Base-by-base conservation (phyloP, 2,797 vertebrate species). In the Tachyglossus aculeatus region DNA sequence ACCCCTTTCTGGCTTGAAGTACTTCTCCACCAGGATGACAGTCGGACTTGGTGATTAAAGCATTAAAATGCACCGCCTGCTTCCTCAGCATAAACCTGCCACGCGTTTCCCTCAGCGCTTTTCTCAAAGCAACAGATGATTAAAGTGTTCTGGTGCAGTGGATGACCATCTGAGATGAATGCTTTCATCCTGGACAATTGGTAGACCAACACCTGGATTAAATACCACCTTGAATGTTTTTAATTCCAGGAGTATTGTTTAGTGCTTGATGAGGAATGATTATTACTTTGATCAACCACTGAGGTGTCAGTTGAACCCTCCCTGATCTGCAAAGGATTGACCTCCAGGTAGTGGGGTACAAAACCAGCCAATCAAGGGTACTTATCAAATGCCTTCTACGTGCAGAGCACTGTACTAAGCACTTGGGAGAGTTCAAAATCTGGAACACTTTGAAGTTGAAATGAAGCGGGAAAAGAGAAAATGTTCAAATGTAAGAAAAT, bases 121-220 rank as follows among this genome's bases (percentile, higher is more conserved):
- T 37, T 60, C 22, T 41, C 64, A 7, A 70, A 76, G 24, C 19
- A 9, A 45, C 31, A 6, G 27, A 55, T 33, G 43, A 32, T 43
- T 16, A 44, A 64, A 57, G 34, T 29, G 32, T 27, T 2, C 0
- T 67, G 51, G 19, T 67, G 55, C 54, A 45, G 12, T 71, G 71
- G 76, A 36, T 80, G 78, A 70, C 66, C 24, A 22, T 45, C 75
- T 79, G 74, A 78, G 80, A 75, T 64, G 78, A 72, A 21, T 37
- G 25, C 78, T 83, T 77, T 73, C 7, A 65, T 69, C 75, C 87
- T 80, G 81, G 62, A 77, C 63, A 85, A 76, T 74, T 74, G 84
- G 71, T 53, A 51, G 39, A 67, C 50, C 59, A 48, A 25, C 25
- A 31, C 41, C 41, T 64, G 31, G 36, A 54, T 67, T 58, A 67